Evolutionary conservation across 2,888 invertebrate genomes (phyloP).

Genomic region (Drosophila dives): DNA sequence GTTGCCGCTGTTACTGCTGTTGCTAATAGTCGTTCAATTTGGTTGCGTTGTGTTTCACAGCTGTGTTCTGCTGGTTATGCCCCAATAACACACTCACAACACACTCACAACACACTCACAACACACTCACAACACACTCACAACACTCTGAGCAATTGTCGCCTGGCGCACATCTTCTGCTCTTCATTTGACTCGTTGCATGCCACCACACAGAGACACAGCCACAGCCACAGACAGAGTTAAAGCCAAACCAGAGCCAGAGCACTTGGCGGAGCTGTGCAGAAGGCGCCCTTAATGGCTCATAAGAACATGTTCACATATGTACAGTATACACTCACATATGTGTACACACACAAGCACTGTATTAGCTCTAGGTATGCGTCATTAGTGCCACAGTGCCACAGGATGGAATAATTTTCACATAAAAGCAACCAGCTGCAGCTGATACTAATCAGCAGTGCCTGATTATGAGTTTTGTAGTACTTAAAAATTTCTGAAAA

Average conservation of each 20-base stretch:
- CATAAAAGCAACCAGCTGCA: slow-evolving; percentile 29
- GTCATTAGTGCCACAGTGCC: slow-evolving; percentile 51
- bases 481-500: slow-evolving; percentile 3
- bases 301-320: slow-evolving; percentile 25
- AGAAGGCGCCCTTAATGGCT: slow-evolving; percentile 30
- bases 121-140: neutral
- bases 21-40: slow-evolving; percentile 54
- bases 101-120: slow-evolving; percentile 3
- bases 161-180: slow-evolving; percentile 51
- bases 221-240: slow-evolving; percentile 21
- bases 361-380: slow-evolving; percentile 34
- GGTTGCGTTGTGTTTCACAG: slow-evolving; percentile 44
- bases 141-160: slow-evolving; percentile 43
- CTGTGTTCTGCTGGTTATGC: slow-evolving; percentile 15
- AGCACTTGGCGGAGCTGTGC: slow-evolving; percentile 43
- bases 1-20: slow-evolving; percentile 30
- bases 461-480: slow-evolving; percentile 11
- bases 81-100: slow-evolving; percentile 8
- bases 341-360: slow-evolving; percentile 7
- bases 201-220: slow-evolving; percentile 8
- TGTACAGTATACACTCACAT: neutral
- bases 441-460: slow-evolving; percentile 27
- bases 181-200: slow-evolving; percentile 52
- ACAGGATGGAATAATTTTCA: slow-evolving; percentile 44
- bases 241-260: slow-evolving; percentile 14